phyloP scores from a whole-genome alignment of 1,140 invertebrate species.

The Sycobia sp. region DNA sequence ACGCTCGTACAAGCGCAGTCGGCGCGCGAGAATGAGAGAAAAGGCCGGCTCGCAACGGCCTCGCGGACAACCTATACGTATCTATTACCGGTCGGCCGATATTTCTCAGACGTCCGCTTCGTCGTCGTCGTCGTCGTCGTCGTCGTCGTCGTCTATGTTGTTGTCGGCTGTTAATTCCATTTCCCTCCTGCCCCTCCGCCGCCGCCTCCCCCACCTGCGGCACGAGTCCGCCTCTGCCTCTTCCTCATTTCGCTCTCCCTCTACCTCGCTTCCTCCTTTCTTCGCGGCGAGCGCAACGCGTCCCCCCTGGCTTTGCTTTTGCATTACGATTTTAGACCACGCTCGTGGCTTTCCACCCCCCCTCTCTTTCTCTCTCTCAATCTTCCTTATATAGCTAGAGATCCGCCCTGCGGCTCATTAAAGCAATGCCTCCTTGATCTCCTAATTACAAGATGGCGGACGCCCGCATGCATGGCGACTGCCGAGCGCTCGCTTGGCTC shows the following conservation, averaged over 20 bases:
- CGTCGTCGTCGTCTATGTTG: too few species aligned
- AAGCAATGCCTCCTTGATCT: slow-evolving; percentile 56
- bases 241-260: neutral
- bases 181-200: too few species aligned
- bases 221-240: too few species aligned
- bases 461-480: slow-evolving; percentile 50
- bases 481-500: neutral
- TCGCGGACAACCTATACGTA: neutral
- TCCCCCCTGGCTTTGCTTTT: slow-evolving; percentile 39
- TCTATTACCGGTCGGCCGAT: slow-evolving; percentile 14
- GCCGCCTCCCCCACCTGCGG: too few species aligned
- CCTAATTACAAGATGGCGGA: slow-evolving; percentile 59
- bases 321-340: too few species aligned
- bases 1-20: too few species aligned
- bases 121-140: too few species aligned
- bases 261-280: neutral
- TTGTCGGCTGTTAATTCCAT: slow-evolving; percentile 5
- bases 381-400: slow-evolving; percentile 7
- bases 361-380: too few species aligned
- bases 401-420: slow-evolving; percentile 54
- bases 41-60: slow-evolving; percentile 12
- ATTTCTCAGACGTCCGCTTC: too few species aligned
- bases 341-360: slow-evolving; percentile 24
- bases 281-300: neutral
- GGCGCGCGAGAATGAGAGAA: too few species aligned